These are phyloP conservation scores for Molanna angustata DNA, from an alignment of 2,888 invertebrate genomes.

Conservation along the genomic window DNA sequence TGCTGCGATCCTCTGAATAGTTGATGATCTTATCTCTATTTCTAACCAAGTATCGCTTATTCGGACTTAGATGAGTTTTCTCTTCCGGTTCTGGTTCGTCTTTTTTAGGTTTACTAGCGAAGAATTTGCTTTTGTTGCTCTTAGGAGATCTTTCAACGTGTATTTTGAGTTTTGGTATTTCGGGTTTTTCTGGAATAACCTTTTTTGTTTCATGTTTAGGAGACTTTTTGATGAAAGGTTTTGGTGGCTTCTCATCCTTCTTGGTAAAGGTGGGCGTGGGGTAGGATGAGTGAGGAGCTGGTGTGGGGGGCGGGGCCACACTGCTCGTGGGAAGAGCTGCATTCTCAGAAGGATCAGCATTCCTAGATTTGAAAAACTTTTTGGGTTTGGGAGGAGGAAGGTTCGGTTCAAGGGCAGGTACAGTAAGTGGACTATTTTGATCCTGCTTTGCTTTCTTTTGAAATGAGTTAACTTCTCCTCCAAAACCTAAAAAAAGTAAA, in stretches of 20 bases:
- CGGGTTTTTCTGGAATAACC: constrained; percentile 38
- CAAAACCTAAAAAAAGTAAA: constrained; percentile 47
- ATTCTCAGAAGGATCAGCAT: constrained; percentile 60
- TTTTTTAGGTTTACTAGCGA: constrained; percentile 50
- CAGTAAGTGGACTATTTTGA: constrained; percentile 55
- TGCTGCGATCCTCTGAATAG: constrained; percentile 61
- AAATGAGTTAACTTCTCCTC: constrained; percentile 34
- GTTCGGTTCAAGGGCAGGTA: constrained; percentile 53
- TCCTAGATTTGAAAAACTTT: constrained; percentile 87
- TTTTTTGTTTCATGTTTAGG: constrained; percentile 35
- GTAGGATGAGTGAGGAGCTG: constrained; percentile 50
- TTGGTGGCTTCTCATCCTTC: constrained; percentile 41
- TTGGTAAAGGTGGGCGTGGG: constrained; percentile 44
- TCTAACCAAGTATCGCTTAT: constrained; percentile 52
- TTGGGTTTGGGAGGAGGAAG: constrained; percentile 70
- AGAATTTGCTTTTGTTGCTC: constrained; percentile 43
- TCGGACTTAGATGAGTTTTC: constrained; percentile 46
- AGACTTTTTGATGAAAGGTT: constrained; percentile 41
- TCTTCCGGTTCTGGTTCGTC: constrained; percentile 43
- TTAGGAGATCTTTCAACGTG: constrained; percentile 45
- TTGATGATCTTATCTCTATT: constrained; percentile 61
- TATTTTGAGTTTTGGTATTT: constrained; percentile 40
- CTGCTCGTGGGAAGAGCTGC: constrained; percentile 48
- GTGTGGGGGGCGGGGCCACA: constrained; percentile 50
- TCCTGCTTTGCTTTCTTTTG: constrained; percentile 53